Conservation (phyloP, 2,888 invertebrate genomes). For the Magallana nippona region DNA sequence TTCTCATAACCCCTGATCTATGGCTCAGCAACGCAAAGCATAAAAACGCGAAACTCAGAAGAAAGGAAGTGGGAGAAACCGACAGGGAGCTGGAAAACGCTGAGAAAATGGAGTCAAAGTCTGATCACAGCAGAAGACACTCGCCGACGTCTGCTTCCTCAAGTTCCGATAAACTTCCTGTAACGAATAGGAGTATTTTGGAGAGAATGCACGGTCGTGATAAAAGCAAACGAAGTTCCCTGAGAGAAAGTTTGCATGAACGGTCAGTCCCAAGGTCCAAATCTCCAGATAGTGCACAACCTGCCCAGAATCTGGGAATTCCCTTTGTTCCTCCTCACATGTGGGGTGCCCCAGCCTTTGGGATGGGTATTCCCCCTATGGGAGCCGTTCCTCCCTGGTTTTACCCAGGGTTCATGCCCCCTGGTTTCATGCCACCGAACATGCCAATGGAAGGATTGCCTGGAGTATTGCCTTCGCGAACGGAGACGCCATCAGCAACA, state of each 20-base stretch:
- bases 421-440: slow-evolving; percentile 41
- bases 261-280: slow-evolving; percentile 2
- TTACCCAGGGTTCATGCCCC: slow-evolving; percentile 52
- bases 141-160: slow-evolving; percentile 36
- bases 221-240: background rate
- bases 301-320: slow-evolving; percentile 39
- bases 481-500: background rate
- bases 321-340: slow-evolving; percentile 46
- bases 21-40: slow-evolving; percentile 85
- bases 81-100: slow-evolving; percentile 29
- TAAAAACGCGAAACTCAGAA: background rate
- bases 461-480: slow-evolving; percentile 34
- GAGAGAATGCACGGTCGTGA: slow-evolving; percentile 37
- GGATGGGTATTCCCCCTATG: slow-evolving; percentile 47
- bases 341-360: slow-evolving; percentile 46
- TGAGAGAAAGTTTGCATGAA: slow-evolving; percentile 22
- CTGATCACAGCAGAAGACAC: slow-evolving; percentile 35
- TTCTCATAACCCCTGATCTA: slow-evolving; percentile 92
- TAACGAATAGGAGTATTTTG: slow-evolving; percentile 21
- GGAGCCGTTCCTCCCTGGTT: slow-evolving; percentile 50
- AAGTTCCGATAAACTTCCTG: slow-evolving; percentile 41
- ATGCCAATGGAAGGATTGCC: slow-evolving; percentile 30
- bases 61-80: background rate
- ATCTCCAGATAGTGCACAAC: slow-evolving; percentile 16
- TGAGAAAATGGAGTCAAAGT: slow-evolving; percentile 25